These are phyloP conservation scores for Cololabis saira DNA, from an alignment of 2,113 vertebrate species.

Conservation along the genomic window DNA sequence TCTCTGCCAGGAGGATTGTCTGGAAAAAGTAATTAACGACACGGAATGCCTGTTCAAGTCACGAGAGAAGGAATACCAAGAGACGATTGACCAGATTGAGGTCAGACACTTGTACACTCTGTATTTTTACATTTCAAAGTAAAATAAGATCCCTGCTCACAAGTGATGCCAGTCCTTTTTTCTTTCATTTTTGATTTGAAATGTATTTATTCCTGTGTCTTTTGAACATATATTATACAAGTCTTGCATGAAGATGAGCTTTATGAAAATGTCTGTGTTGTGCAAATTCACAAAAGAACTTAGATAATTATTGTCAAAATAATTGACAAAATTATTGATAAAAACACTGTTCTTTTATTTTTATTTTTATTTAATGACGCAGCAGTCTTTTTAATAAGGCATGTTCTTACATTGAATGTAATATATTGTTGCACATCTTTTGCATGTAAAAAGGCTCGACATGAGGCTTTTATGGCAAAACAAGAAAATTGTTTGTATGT, in stretches of 20 bases:
- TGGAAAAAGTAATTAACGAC: constrained; percentile 97
- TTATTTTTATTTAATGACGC: background rate
- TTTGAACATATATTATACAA: background rate
- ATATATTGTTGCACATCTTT: no score
- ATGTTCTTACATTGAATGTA: no score
- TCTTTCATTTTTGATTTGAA: background rate
- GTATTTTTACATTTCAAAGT: background rate
- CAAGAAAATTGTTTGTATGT: background rate
- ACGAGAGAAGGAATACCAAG: constrained; percentile 97
- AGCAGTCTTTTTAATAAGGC: background rate
- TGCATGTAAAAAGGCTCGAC: no score
- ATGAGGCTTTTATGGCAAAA: no score
- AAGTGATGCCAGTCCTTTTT: background rate
- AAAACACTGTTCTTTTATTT: background rate
- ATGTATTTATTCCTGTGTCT: background rate
- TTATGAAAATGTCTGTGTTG: background rate
- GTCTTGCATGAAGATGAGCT: background rate
- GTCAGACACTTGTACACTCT: constrained; percentile 75
- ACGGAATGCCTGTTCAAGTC: constrained; percentile 96
- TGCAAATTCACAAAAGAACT: background rate
- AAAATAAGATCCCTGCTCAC: background rate
- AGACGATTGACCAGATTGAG: constrained; percentile 98
- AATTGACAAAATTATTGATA: no score
- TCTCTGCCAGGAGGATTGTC: constrained; percentile 89
- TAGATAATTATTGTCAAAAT: no score